Evolutionary conservation across 2,113 vertebrate species (phyloP).

Genomic region (Illadopsis cleaveri): DNA sequence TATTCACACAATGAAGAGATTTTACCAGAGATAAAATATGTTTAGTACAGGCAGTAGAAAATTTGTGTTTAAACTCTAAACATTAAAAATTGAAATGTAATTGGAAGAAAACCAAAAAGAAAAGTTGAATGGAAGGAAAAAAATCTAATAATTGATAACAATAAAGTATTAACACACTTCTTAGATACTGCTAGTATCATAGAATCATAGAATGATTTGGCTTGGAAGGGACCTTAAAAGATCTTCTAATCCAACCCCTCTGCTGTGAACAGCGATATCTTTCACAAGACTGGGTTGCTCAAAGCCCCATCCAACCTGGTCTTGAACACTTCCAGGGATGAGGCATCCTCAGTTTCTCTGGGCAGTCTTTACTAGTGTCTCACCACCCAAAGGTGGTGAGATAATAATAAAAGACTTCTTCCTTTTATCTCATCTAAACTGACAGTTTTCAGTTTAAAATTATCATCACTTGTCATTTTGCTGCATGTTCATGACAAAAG

Average conservation of each 20-base stretch:
- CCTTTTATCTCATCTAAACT: background rate
- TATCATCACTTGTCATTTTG: background rate
- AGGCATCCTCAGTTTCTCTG: accelerated
- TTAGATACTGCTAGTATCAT: background rate
- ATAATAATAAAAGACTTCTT: background rate
- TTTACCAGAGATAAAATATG: background rate
- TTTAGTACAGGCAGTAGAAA: background rate
- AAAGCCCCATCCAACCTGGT: background rate
- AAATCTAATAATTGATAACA: background rate
- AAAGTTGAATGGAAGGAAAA: background rate
- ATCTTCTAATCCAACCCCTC: background rate
- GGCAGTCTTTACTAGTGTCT: background rate
- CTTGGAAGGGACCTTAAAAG: background rate
- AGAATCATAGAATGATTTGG: background rate
- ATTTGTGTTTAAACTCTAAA: background rate
- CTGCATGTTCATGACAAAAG: background rate
- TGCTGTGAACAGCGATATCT: background rate
- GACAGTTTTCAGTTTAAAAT: background rate
- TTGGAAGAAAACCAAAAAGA: background rate
- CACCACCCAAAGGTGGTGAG: too few species aligned
- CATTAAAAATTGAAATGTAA: background rate
- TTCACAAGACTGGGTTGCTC: background rate
- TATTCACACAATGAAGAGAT: background rate
- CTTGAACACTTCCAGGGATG: background rate
- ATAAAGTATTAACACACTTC: background rate